Conservation (phyloP, 2,113 vertebrate genomes). For the Lepidiolamprologus cunningtoni region DNA sequence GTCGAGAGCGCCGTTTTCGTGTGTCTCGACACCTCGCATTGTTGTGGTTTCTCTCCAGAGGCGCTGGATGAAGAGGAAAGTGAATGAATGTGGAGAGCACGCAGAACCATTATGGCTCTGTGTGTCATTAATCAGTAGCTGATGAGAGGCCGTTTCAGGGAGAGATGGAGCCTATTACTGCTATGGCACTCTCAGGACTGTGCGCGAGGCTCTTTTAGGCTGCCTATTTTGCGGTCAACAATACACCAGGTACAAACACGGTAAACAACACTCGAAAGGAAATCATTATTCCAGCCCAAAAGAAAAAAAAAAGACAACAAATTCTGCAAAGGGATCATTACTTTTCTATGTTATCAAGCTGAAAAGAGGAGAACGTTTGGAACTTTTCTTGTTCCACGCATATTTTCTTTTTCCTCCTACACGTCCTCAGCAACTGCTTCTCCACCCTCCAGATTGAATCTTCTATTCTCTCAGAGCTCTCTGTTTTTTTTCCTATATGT, state of each 20-base stretch:
- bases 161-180: conserved; percentile 46
- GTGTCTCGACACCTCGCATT: conserved; percentile 26
- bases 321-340: background rate
- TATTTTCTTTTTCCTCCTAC: background rate
- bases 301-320: background rate
- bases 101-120: conserved; percentile 43
- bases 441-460: conserved; percentile 31
- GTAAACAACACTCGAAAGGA: conserved; percentile 31
- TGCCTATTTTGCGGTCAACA: conserved; percentile 40
- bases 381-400: background rate
- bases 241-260: conserved; percentile 14
- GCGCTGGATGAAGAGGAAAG: conserved; percentile 33
- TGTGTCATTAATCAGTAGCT: conserved; percentile 63
- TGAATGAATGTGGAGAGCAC: conserved; percentile 44
- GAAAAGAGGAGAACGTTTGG: background rate
- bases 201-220: background rate
- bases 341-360: background rate
- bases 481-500: conserved; percentile 35
- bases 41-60: conserved; percentile 46
- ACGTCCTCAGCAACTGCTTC: background rate
- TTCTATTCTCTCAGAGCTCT: conserved; percentile 32
- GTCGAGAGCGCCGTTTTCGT: conserved; percentile 7
- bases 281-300: conserved; percentile 2
- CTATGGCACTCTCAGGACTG: conserved; percentile 38
- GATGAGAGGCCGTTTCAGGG: conserved; percentile 55